These are phyloP conservation scores for Haemorhous mexicanus DNA, from an alignment of 2,113 vertebrate genomes.

Conservation along the genomic window DNA sequence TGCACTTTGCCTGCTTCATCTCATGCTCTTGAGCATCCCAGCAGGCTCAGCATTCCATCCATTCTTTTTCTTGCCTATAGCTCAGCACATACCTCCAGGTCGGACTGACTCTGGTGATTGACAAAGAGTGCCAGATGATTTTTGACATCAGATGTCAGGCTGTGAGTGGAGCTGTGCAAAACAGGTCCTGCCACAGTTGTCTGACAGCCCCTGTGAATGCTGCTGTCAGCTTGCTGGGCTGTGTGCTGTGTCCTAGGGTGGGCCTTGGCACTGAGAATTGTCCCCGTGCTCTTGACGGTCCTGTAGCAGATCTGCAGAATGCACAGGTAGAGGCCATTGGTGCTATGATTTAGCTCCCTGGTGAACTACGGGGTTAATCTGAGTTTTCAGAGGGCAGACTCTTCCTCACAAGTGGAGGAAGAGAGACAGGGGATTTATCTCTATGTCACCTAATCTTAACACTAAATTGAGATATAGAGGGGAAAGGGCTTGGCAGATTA, in stretches of 20 bases:
- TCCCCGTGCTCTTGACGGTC: neutral
- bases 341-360: neutral
- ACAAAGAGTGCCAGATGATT: neutral
- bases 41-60: neutral
- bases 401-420: neutral
- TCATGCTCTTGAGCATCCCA: neutral
- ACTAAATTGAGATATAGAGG: neutral
- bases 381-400: neutral
- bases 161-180: neutral
- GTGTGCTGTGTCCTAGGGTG: accelerated
- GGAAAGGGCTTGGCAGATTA: neutral
- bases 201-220: neutral
- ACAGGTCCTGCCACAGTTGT: neutral
- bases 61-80: neutral
- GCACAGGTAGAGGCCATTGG: accelerated
- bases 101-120: neutral
- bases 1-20: neutral
- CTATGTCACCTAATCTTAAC: neutral
- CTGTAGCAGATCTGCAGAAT: neutral
- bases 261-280: neutral
- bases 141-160: neutral
- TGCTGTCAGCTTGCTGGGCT: neutral
- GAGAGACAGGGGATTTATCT: neutral
- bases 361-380: neutral
- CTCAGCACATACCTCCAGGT: neutral